Conservation (phyloP, 2,888 invertebrate genomes). For the Sepioteuthis lessoniana region DNA sequence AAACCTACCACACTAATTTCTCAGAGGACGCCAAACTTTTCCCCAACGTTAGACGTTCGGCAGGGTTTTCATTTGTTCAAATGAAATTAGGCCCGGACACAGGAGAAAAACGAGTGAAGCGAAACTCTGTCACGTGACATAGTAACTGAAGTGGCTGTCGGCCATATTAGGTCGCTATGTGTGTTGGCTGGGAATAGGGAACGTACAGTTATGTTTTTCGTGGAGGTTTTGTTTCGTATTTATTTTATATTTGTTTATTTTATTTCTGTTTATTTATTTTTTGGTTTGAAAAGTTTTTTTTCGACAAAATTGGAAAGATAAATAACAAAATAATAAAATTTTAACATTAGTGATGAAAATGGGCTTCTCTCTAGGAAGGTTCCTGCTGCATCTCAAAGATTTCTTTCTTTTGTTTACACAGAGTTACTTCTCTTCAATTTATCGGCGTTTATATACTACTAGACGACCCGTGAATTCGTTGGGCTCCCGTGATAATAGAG, state of each 20-base stretch:
- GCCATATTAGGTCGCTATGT: neutral
- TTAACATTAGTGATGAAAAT: too few species aligned
- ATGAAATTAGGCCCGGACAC: slow-evolving; percentile 16
- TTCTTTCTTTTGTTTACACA: too few species aligned
- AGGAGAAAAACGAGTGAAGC: neutral
- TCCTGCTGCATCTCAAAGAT: too few species aligned
- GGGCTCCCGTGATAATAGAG: too few species aligned
- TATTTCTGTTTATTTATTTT: neutral
- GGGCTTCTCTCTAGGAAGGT: too few species aligned
- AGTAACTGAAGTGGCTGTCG: neutral
- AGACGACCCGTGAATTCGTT: too few species aligned
- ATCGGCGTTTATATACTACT: too few species aligned
- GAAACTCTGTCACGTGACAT: neutral
- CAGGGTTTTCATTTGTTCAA: slow-evolving; percentile 9
- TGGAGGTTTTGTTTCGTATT: neutral
- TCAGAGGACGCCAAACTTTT: neutral
- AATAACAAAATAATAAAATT: too few species aligned
- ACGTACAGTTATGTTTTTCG: neutral
- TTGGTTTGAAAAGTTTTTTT: too few species aligned
- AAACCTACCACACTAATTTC: neutral
- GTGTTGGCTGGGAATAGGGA: neutral
- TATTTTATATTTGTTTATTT: neutral
- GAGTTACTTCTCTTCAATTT: too few species aligned
- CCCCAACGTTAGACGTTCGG: slow-evolving; percentile 18
- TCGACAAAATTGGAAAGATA: too few species aligned